Evolutionary conservation across 2,888 invertebrate genomes (phyloP).

Genomic region (Cacoxenus indagator): DNA sequence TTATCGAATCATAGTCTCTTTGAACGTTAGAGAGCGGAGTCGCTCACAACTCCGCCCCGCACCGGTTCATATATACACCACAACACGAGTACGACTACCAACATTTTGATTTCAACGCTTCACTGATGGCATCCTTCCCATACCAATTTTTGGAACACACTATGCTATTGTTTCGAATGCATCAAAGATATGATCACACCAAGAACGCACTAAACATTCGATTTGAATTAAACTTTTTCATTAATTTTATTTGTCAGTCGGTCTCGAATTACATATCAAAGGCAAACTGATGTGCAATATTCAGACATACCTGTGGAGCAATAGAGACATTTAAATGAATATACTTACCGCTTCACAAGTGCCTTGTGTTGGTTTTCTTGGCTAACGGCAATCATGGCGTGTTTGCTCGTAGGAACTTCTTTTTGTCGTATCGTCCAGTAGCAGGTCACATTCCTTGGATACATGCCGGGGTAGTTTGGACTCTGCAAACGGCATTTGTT

Average conservation of each 20-base stretch:
- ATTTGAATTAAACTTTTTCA: constrained; percentile 22
- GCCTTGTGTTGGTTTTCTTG: constrained; percentile 80
- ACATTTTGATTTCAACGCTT: no score
- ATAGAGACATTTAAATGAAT: background rate
- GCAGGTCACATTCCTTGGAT: constrained; percentile 87
- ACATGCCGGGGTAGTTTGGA: constrained; percentile 91
- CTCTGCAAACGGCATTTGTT: constrained; percentile 89
- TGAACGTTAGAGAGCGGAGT: no score
- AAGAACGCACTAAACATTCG: no score
- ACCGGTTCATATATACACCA: no score
- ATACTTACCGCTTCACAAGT: constrained; percentile 67
- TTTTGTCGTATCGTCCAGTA: constrained; percentile 89
- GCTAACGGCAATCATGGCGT: constrained; percentile 89
- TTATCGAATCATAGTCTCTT: no score
- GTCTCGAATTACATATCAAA: background rate
- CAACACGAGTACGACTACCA: no score
- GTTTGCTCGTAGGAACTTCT: constrained; percentile 88
- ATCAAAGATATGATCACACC: no score
- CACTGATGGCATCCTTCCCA: no score
- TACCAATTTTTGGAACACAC: no score
- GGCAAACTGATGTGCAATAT: background rate
- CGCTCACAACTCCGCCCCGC: no score
- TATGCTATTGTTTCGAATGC: no score
- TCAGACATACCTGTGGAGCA: background rate
- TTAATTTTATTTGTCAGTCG: background rate